Evolutionary conservation across 2,797 vertebrate species (phyloP).

Genomic region (Chaetophractus vellerosus): DNA sequence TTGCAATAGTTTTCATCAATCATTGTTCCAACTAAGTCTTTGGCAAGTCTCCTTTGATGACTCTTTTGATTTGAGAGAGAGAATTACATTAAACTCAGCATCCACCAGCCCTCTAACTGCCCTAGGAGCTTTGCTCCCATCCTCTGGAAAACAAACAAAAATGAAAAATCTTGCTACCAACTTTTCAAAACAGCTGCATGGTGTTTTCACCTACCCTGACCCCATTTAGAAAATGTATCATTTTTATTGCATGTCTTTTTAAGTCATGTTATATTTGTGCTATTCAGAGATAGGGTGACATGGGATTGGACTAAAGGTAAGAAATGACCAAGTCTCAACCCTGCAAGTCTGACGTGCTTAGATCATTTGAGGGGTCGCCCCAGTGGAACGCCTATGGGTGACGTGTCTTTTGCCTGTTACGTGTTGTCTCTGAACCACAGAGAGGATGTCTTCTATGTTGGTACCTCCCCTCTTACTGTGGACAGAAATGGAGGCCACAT

Average conservation of each 20-base stretch:
- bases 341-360: not conserved
- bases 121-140: not conserved
- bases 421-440: not conserved
- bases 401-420: fast-evolving
- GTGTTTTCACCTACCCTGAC: not conserved
- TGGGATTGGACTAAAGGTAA: not conserved
- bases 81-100: not conserved
- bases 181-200: not conserved
- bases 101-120: not conserved
- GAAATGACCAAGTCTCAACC: not conserved
- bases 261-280: no score
- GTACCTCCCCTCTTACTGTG: fast-evolving
- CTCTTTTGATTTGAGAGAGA: not conserved
- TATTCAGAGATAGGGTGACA: not conserved
- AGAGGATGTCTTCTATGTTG: not conserved
- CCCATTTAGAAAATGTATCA: not conserved
- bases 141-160: not conserved
- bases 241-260: not conserved
- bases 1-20: not conserved
- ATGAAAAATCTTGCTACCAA: not conserved
- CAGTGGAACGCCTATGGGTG: not conserved
- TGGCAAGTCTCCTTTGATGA: not conserved
- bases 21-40: not conserved
- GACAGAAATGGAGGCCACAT: not conserved
- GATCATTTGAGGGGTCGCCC: not conserved